Base-by-base conservation (phyloP, 2,113 vertebrate species). In the Catagonus wagneri region DNA sequence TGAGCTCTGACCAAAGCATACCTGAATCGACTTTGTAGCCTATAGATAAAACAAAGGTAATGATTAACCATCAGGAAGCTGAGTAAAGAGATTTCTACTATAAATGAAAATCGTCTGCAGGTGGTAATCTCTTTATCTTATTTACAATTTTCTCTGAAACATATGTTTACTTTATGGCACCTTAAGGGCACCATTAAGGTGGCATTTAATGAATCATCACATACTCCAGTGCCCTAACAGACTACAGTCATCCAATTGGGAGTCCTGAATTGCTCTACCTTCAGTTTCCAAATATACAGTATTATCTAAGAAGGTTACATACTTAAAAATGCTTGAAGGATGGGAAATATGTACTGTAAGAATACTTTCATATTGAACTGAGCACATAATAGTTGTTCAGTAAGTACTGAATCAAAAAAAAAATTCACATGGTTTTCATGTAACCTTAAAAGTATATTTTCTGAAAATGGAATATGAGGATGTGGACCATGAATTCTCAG, bases 21-120 rank as follows among this genome's bases (percentile, higher is more conserved):
- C 80, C 0, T 56, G 3, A 56, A 93, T 14, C 68, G n/a, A 78
- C n/a, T 86, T 17, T 58, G 20, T 54, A 83, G 68, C 23, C 72
- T 71, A 17, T 2, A 80, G 20, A 17, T 83, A 78, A 7, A 93
- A 68, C 39, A 91, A 39, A 8, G 69, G 89, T n/a, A 95, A 93
- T 56, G 69, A 83, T 32, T 60, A 83, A 63, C 27, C 22, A 90
- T 56, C 89, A 79, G 36, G 76, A 95, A 93, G 10, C 56, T 83
- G 52, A 76, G 23, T 9, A 83, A 66, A 94, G 72, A 58, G 39
- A 79, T 58, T 60, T 72, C 34, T 89, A 27, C 52, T 79, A 52
- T 34, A 94, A 95, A 90, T 93, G 34, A 91, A 89, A 58, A 95
- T 17, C 54, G 78, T 65, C 78, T 89, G 5, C 44, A 86, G 83